Conservation (phyloP, 2,888 invertebrate species). For the Macrophya annulata region DNA sequence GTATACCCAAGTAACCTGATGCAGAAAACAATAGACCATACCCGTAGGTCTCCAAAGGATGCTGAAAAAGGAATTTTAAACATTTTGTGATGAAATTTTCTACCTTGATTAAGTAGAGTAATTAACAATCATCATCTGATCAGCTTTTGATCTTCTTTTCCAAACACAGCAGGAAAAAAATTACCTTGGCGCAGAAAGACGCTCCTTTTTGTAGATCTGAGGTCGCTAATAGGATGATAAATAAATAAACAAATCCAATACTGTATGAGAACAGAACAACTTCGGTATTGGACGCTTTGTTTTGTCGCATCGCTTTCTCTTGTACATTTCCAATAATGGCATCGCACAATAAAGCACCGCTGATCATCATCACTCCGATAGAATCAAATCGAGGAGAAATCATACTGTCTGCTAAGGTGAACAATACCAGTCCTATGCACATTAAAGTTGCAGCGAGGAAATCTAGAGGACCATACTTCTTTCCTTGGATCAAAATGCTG, state of each 20-base stretch:
- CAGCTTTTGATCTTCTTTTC: neutral
- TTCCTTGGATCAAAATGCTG: slow-evolving; percentile 95
- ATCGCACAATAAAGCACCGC: slow-evolving; percentile 94
- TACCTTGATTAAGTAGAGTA: neutral
- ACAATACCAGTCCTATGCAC: slow-evolving; percentile 94
- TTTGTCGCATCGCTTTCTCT: slow-evolving; percentile 95
- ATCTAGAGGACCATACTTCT: slow-evolving; percentile 91
- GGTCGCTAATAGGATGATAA: slow-evolving; percentile 86
- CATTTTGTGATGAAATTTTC: neutral
- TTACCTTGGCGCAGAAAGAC: slow-evolving; percentile 88
- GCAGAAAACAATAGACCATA: slow-evolving; percentile 93
- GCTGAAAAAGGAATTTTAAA: slow-evolving; percentile 80
- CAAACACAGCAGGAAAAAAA: neutral
- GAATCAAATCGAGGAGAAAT: slow-evolving; percentile 88
- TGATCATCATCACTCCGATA: slow-evolving; percentile 88
- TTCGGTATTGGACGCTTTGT: slow-evolving; percentile 93
- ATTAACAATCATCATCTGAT: neutral
- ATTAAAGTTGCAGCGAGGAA: slow-evolving; percentile 92
- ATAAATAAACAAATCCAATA: slow-evolving; percentile 92
- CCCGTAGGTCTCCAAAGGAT: slow-evolving; percentile 89
- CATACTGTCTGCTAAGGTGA: slow-evolving; percentile 91
- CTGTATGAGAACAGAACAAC: slow-evolving; percentile 96
- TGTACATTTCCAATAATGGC: slow-evolving; percentile 98
- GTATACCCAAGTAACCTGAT: slow-evolving; percentile 95
- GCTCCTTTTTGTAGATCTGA: slow-evolving; percentile 90